Evolutionary conservation across 1,140 invertebrate species (phyloP).

Genomic region (Drosophila yakuba): DNA sequence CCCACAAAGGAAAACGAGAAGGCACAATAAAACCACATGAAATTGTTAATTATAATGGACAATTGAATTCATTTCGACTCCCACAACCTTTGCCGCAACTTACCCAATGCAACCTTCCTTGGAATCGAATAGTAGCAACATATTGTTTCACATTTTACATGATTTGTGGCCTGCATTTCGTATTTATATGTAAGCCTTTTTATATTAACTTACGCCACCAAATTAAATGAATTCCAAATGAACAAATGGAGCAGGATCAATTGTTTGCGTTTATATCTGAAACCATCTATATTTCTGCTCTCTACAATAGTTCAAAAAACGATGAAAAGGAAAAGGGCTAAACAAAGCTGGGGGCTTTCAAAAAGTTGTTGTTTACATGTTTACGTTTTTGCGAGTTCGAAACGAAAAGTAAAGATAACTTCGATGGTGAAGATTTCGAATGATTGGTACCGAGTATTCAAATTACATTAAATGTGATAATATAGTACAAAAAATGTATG

Average conservation of each 20-base stretch:
- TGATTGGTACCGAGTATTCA: no score
- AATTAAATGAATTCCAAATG: conserved; percentile 65
- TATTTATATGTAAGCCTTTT: conserved; percentile 18
- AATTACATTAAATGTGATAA: no score
- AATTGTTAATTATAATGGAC: conserved; percentile 74
- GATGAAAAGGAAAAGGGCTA: neutral
- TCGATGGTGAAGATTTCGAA: no score
- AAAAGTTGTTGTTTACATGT: conserved; percentile 40
- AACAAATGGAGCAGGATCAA: conserved; percentile 40
- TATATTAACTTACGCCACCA: conserved; percentile 42
- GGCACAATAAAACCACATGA: conserved; percentile 43
- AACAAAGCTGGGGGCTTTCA: neutral
- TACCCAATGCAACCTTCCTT: conserved; percentile 1
- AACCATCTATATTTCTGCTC: conserved; percentile 8
- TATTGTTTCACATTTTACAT: conserved; percentile 39
- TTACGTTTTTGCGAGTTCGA: conserved; percentile 37
- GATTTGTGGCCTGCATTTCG: conserved; percentile 25
- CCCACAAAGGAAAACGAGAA: neutral
- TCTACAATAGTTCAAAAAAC: conserved; percentile 33
- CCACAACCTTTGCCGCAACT: neutral
- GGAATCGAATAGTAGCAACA: conserved; percentile 2
- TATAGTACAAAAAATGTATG: no score
- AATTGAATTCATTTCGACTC: conserved; percentile 48
- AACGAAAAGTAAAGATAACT: conserved; percentile 7
- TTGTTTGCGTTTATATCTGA: conserved; percentile 29